These are phyloP conservation scores for Galaxias olidus DNA, from an alignment of 2,797 vertebrate genomes.

Conservation along the genomic window DNA sequence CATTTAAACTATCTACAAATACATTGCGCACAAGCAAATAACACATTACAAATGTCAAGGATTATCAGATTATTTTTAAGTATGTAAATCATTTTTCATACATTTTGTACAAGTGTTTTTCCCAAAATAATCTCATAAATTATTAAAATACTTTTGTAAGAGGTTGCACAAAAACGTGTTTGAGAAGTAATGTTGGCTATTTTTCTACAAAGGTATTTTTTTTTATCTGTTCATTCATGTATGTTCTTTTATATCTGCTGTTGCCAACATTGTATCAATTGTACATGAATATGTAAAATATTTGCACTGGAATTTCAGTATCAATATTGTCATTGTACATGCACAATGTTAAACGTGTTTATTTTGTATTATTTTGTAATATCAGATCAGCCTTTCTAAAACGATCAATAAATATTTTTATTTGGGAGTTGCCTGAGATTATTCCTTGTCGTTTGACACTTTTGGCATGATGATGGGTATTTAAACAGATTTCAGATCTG, in stretches of 20 bases:
- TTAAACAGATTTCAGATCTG: no score
- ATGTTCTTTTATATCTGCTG: conserved; percentile 51
- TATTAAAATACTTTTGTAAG: conserved; percentile 33
- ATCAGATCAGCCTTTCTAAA: conserved; percentile 51
- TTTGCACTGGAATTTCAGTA: conserved; percentile 53
- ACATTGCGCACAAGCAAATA: conserved; percentile 31
- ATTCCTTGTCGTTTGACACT: no score
- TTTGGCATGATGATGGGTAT: not conserved
- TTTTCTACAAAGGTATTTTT: conserved; percentile 55
- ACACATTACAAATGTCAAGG: conserved; percentile 3
- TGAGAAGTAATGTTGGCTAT: conserved; percentile 33
- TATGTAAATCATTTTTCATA: conserved; percentile 62
- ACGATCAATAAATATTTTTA: conserved; percentile 74
- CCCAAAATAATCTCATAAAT: conserved; percentile 30
- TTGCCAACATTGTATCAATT: conserved; percentile 31
- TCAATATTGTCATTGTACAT: conserved; percentile 33
- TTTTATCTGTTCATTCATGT: conserved; percentile 30
- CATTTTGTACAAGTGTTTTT: conserved; percentile 49
- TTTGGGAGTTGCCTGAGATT: not conserved
- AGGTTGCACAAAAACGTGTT: conserved; percentile 22
- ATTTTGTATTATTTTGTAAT: conserved; percentile 43
- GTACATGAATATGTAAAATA: conserved; percentile 44
- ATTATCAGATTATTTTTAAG: conserved; percentile 47
- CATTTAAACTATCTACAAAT: conserved; percentile 42
- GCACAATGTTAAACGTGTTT: conserved; percentile 41